Conservation (phyloP, 2,113 vertebrate genomes). For the Saiga tatarica region DNA sequence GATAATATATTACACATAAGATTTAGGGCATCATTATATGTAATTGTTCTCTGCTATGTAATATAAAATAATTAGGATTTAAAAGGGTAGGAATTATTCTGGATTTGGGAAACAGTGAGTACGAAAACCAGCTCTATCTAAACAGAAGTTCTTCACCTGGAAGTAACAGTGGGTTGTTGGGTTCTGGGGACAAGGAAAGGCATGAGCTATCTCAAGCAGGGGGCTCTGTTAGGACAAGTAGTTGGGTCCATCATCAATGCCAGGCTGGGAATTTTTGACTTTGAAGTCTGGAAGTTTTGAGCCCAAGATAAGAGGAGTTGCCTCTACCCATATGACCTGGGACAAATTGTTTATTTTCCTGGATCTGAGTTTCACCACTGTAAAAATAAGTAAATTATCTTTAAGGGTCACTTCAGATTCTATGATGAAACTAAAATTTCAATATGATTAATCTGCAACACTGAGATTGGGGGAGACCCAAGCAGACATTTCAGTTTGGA, state of each 20-base stretch:
- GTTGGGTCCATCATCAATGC: not conserved
- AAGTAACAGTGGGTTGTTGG: not conserved
- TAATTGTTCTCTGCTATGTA: not conserved
- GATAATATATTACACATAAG: not conserved
- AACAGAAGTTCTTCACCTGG: not conserved
- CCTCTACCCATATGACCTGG: not conserved
- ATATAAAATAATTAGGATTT: not conserved
- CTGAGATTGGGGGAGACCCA: not conserved
- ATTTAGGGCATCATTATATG: not conserved
- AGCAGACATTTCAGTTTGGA: not conserved
- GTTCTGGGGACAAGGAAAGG: not conserved
- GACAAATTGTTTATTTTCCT: not conserved
- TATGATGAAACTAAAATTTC: not conserved
- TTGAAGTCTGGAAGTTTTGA: not conserved
- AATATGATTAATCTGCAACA: not conserved
- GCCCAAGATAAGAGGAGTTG: not conserved
- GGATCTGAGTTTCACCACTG: not conserved
- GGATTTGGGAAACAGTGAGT: not conserved
- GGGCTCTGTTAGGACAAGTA: not conserved
- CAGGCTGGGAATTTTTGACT: not conserved
- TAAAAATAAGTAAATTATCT: not conserved
- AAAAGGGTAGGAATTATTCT: not conserved
- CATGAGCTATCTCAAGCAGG: not conserved
- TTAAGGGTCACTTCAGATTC: not conserved
- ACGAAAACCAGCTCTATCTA: not conserved